These are phyloP conservation scores for Platerodrilus igneus DNA, from an alignment of 2,888 invertebrate genomes.

Conservation along the genomic window DNA sequence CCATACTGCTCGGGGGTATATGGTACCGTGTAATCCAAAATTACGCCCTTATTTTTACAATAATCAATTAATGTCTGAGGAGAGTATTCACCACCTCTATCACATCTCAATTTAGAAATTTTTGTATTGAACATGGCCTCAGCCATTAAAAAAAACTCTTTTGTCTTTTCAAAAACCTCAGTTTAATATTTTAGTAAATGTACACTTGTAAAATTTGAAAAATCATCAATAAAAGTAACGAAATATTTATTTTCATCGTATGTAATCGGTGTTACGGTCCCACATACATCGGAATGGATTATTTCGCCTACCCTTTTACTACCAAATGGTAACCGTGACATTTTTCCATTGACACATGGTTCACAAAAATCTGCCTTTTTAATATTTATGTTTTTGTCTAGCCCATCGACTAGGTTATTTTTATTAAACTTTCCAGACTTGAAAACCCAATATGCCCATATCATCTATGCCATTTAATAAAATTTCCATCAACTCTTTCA, in stretches of 20 bases:
- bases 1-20: constrained; percentile 19
- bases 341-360: constrained; percentile 24
- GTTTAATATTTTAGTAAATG: constrained; percentile 11
- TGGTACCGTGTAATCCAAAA: constrained; percentile 15
- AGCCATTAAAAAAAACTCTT: background rate
- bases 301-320: constrained; percentile 18
- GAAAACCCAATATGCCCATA: constrained; percentile 16
- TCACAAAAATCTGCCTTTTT: constrained; percentile 23
- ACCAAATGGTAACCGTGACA: constrained; percentile 20
- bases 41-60: constrained; percentile 13
- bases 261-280: constrained; percentile 11
- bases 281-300: constrained; percentile 23
- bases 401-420: constrained; percentile 12
- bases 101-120: constrained; percentile 9
- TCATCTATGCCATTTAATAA: constrained; percentile 21
- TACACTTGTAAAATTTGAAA: constrained; percentile 8
- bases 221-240: constrained; percentile 17
- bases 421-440: constrained; percentile 14
- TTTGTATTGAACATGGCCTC: background rate
- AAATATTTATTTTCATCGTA: constrained; percentile 14
- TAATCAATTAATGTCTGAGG: constrained; percentile 7
- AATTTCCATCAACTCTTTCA: constrained; percentile 16
- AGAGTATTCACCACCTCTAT: constrained; percentile 15
- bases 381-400: constrained; percentile 15
- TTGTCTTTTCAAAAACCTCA: constrained; percentile 9